These are phyloP conservation scores for Melitaea cinxia DNA, from an alignment of 1,140 invertebrate species.

Conservation along the genomic window DNA sequence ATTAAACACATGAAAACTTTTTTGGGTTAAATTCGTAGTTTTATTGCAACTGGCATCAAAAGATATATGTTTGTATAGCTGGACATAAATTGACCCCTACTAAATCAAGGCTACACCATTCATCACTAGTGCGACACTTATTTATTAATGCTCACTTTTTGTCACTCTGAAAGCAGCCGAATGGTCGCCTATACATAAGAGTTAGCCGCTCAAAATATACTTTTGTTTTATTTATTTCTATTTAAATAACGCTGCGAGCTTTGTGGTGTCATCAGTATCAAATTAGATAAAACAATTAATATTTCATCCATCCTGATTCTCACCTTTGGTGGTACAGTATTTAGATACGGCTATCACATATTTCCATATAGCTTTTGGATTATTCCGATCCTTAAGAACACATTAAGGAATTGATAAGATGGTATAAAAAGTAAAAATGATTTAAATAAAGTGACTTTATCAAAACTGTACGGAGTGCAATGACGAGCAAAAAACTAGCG, in stretches of 20 bases:
- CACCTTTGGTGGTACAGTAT: conserved; percentile 65
- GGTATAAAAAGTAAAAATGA: conserved; percentile 6
- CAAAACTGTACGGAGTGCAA: conserved; percentile 57
- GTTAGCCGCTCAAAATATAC: conserved; percentile 19
- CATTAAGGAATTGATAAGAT: conserved; percentile 32
- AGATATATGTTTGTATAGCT: conserved; percentile 34
- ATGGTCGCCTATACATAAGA: conserved; percentile 23
- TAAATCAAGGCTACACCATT: conserved; percentile 66
- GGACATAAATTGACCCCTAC: conserved; percentile 60
- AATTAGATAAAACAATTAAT: conserved; percentile 60
- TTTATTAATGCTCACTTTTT: conserved; percentile 40
- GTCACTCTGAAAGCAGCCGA: conserved; percentile 26
- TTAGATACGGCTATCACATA: conserved; percentile 51
- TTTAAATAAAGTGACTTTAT: conserved; percentile 47
- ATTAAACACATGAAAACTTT: conserved; percentile 18
- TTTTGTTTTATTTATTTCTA: conserved; percentile 44
- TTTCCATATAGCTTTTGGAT: conserved; percentile 38
- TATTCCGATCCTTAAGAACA: conserved; percentile 20
- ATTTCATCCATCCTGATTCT: conserved; percentile 58
- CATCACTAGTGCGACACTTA: conserved; percentile 62
- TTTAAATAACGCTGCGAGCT: conserved; percentile 63
- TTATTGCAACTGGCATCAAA: conserved; percentile 61
- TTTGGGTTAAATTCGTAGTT: conserved; percentile 53
- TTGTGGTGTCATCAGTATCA: conserved; percentile 66
- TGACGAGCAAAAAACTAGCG: conserved; percentile 68